phyloP scores from a whole-genome alignment of 2,113 vertebrate genomes.

The Pandion haliaetus region DNA sequence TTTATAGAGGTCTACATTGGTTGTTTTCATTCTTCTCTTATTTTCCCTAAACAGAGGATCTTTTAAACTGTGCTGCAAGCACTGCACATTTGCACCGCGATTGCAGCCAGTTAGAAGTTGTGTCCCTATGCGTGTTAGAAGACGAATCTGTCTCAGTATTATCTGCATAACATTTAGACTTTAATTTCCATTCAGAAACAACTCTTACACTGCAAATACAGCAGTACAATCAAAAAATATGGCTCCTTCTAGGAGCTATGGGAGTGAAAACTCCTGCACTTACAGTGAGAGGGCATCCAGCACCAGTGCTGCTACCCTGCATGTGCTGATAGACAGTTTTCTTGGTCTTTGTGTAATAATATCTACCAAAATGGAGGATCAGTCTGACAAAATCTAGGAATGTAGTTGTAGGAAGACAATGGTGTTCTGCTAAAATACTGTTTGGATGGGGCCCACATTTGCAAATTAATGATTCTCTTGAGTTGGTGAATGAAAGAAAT shows the following conservation, averaged over 20 bases:
- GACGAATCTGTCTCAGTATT: not conserved
- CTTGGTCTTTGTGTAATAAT: not conserved
- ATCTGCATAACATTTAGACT: not conserved
- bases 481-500: not conserved
- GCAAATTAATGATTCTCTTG: not conserved
- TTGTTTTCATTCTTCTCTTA: not conserved
- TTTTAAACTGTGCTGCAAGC: not conserved
- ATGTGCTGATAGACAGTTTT: not conserved
- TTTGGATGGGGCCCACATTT: not conserved
- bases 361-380: not conserved
- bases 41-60: not conserved
- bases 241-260: not conserved
- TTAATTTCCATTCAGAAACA: not conserved
- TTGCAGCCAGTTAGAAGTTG: not conserved
- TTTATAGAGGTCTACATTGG: accelerated
- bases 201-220: not conserved
- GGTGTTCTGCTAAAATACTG: not conserved
- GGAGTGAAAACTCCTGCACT: not conserved
- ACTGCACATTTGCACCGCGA: not conserved
- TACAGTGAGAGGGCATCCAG: not conserved
- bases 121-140: not conserved
- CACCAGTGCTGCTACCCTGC: not conserved
- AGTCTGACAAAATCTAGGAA: not conserved
- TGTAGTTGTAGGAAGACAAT: not conserved
- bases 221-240: not conserved